A percentile compares a stretch with the other conserved stretches of the same genome.
phyloP scores from a whole-genome alignment of 1,140 invertebrate genomes.

The Cydia fagiglandana region DNA sequence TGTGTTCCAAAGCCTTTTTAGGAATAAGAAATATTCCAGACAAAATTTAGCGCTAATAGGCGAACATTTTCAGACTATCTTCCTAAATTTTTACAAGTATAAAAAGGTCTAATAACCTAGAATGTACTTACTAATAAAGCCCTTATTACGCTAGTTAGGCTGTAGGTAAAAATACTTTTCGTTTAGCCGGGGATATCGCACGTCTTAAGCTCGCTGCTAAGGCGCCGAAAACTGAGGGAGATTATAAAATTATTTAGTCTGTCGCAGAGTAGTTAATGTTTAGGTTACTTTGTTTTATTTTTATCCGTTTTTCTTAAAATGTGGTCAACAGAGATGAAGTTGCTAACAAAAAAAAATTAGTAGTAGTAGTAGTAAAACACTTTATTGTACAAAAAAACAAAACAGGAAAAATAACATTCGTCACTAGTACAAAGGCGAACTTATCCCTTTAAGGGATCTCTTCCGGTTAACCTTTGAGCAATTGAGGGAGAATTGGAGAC shows the following conservation, averaged over 20 bases:
- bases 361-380: too few species aligned
- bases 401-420: too few species aligned
- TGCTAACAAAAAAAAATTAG: too few species aligned
- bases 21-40: too few species aligned
- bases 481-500: too few species aligned
- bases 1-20: too few species aligned
- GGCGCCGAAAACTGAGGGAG: conserved; percentile 6
- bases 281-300: background rate
- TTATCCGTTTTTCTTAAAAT: background rate
- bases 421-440: too few species aligned
- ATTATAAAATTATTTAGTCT: conserved; percentile 31
- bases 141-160: background rate
- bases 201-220: conserved; percentile 10
- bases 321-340: background rate
- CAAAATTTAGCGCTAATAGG: too few species aligned
- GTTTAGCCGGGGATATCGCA: conserved; percentile 14
- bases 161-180: conserved; percentile 13
- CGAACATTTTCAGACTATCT: too few species aligned
- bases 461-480: too few species aligned
- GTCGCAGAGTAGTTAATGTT: conserved; percentile 11
- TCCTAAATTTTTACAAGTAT: background rate
- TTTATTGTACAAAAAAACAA: too few species aligned
- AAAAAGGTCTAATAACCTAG: background rate
- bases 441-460: too few species aligned
- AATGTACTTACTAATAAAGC: background rate